Evolutionary conservation across 35 echinoderm and acorn worm species (phyloP), one percentile per base, ranked within the genome.

Genomic region (Strongylocentrotus purpuratus): DNA sequence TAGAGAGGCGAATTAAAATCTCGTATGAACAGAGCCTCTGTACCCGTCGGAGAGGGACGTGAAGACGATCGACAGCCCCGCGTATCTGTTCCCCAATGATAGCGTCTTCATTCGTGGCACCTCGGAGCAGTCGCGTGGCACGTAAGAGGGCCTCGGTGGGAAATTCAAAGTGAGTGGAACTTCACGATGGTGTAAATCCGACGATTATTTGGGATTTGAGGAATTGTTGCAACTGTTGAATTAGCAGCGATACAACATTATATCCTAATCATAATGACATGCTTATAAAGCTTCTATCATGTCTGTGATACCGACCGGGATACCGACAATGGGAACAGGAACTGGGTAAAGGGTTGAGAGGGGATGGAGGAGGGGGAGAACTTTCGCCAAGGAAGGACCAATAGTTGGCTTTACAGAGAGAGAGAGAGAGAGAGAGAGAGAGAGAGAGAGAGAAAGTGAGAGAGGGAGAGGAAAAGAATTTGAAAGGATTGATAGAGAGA

Each of bases 161-260:
- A 78, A 28, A 78, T 78, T 78, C 28, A n/a, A 78, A 78, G 65
- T 22, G 65, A 78, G 65, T 5, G 65, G 4, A n/a, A 78, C 65
- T 78, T 78, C 65, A 59, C 7, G 20, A 78, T 78, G 65, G 65
- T 78, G 65, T 78, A 78, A 78, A 78, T 78, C 65, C 65, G 65
- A 78, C 22, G 65, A 78, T 78, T 78, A 78, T 28, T 28, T 6
- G 20, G 65, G 65, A 78, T 78, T 78, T 78, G 65, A 78, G 22
- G 65, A 78, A 78, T 78, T 78, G 65, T 78, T 78, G 65, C 65
- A 78, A 78, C 65, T 78, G 65, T 78, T 78, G 65, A 78, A 78
- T 78, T 78, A 78, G 22, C 65, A 22, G 65, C 65, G 65, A n/a
- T 28, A 78, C 22, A 78, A 78, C 22, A 78, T 78, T 28, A 78